Conservation (phyloP, 2,113 vertebrate genomes). For the Myotis davidii region DNA sequence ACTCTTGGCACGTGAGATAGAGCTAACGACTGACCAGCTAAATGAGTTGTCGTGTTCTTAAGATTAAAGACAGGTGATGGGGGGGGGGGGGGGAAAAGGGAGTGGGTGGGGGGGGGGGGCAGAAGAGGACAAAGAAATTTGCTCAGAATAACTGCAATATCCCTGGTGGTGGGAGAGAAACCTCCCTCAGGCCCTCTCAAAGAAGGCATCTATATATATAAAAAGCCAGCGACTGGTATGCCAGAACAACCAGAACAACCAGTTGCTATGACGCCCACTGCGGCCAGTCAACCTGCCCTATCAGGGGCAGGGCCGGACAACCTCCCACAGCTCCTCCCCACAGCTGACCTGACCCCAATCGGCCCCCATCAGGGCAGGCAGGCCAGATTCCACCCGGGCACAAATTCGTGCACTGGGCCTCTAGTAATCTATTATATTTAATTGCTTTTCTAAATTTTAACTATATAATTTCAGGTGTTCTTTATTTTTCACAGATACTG, state of each 20-base stretch:
- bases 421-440: neutral
- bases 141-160: neutral
- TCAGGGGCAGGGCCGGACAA: no score
- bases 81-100: accelerated
- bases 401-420: no score
- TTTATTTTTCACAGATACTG: neutral
- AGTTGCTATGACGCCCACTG: no score
- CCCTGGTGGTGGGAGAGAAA: neutral
- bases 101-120: neutral
- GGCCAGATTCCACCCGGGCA: no score
- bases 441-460: neutral
- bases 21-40: constrained; percentile 30
- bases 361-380: no score
- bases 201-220: neutral
- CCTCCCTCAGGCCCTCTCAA: neutral
- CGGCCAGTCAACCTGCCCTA: no score
- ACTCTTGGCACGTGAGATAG: neutral
- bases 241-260: no score
- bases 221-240: no score
- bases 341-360: no score
- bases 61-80: constrained; percentile 4
- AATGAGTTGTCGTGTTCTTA: constrained; percentile 33
- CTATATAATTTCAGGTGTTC: neutral
- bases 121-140: neutral
- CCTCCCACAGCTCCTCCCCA: no score